Evolutionary conservation across 2,888 invertebrate genomes (phyloP).

Genomic region (Lordiphosa andalusiaca): DNA sequence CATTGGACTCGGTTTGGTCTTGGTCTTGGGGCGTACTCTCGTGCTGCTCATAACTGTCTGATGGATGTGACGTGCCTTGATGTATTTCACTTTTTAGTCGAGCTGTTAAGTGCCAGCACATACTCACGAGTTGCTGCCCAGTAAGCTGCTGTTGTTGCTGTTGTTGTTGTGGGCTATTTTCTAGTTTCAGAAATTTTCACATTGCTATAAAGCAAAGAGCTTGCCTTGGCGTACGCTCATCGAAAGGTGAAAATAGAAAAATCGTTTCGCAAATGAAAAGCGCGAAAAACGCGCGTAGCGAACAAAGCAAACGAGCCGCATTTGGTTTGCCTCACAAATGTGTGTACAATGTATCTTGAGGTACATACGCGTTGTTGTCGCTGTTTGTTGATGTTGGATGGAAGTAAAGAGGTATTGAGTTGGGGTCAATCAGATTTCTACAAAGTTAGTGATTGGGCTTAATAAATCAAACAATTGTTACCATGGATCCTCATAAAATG

Average conservation of each 20-base stretch:
- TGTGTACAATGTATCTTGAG: neutral
- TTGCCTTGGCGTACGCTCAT: conserved; percentile 12
- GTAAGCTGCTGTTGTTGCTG: conserved; percentile 32
- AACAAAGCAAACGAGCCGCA: conserved; percentile 59
- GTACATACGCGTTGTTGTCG: neutral
- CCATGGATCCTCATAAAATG: no score
- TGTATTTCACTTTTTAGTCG: conserved; percentile 68
- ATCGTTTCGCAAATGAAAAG: conserved; percentile 67
- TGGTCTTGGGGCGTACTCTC: conserved; percentile 62
- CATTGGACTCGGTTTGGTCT: conserved; percentile 18
- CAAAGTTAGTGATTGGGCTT: no score
- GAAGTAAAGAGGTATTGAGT: no score
- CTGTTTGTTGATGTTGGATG: conserved; percentile 2
- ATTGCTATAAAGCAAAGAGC: conserved; percentile 65
- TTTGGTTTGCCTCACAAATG: neutral
- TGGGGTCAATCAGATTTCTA: no score
- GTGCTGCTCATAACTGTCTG: conserved; percentile 71
- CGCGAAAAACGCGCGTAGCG: conserved; percentile 66
- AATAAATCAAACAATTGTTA: no score
- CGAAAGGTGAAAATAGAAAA: conserved; percentile 65
- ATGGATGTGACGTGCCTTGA: conserved; percentile 73
- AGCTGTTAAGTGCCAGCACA: conserved; percentile 67
- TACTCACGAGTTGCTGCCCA: conserved; percentile 41
- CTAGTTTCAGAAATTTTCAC: conserved; percentile 68
- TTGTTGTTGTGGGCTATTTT: conserved; percentile 55